phyloP scores from a whole-genome alignment of 1,140 invertebrate genomes.

The Lepidurus apus region DNA sequence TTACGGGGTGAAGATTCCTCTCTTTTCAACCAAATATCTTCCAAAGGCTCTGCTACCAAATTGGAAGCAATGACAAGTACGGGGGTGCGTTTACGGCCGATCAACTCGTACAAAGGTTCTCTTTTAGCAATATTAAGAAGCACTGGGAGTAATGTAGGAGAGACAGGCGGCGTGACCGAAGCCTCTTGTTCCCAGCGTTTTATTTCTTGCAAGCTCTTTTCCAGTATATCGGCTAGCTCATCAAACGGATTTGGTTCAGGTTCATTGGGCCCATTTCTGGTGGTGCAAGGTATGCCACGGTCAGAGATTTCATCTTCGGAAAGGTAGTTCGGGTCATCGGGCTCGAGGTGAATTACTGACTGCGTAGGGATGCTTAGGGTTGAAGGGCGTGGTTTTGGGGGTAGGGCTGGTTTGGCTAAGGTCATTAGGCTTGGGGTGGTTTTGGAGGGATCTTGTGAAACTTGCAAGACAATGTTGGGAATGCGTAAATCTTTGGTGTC shows the following conservation, averaged over 20 bases:
- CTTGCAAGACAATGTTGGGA: slow-evolving; percentile 18
- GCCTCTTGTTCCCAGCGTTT: slow-evolving; percentile 27
- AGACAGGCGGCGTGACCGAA: not conserved
- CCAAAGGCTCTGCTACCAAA: not conserved
- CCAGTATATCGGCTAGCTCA: slow-evolving; percentile 24
- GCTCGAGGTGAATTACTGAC: slow-evolving; percentile 30
- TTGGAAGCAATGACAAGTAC: not conserved
- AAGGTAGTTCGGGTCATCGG: slow-evolving; percentile 32
- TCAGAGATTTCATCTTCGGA: slow-evolving; percentile 30
- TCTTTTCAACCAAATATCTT: slow-evolving; percentile 1
- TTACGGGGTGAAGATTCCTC: not conserved
- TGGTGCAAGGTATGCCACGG: not conserved
- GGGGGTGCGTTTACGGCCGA: slow-evolving; percentile 26
- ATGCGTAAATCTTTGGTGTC: slow-evolving; percentile 23
- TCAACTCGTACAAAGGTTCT: slow-evolving; percentile 33
- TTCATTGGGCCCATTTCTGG: not conserved
- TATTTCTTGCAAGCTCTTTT: slow-evolving; percentile 32
- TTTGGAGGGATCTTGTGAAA: not conserved
- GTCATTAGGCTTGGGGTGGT: not conserved
- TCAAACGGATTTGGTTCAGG: not conserved
- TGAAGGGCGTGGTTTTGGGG: not conserved
- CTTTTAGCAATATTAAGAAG: not conserved
- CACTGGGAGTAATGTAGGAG: not conserved
- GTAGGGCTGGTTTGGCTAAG: not conserved
- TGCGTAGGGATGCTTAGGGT: not conserved